Evolutionary conservation across 2,888 invertebrate species (phyloP).

Genomic region (Monopis laevigella): DNA sequence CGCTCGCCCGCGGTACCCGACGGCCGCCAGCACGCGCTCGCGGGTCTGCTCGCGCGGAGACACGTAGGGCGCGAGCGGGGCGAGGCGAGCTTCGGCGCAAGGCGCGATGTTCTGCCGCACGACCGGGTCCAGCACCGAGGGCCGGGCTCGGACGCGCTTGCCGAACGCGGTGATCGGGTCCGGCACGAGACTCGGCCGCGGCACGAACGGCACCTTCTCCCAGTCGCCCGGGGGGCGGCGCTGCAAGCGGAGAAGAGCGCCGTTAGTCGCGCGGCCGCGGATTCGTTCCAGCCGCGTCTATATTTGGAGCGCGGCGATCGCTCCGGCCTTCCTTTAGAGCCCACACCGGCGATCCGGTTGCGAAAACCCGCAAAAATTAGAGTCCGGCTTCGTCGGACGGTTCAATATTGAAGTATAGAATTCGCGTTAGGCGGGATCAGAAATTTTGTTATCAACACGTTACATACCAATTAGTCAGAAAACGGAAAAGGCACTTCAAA

Average conservation of each 20-base stretch:
- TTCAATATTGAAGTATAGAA: conserved; percentile 3
- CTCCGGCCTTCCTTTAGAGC: too few species aligned
- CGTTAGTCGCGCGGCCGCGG: conserved; percentile 45
- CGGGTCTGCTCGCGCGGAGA: conserved; percentile 74
- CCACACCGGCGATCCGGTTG: conserved; percentile 53
- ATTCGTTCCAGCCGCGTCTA: conserved; percentile 61
- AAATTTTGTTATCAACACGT: conserved; percentile 5
- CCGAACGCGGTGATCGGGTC: conserved; percentile 89
- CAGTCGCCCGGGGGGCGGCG: conserved; percentile 80
- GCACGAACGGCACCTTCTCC: conserved; percentile 89
- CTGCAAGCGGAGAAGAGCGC: conserved; percentile 72
- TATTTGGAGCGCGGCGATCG: conserved; percentile 61
- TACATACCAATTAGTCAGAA: conserved; percentile 6
- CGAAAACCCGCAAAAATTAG: conserved; percentile 28
- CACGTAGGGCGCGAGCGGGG: conserved; percentile 73
- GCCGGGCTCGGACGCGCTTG: conserved; percentile 62
- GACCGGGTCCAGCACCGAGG: conserved; percentile 60
- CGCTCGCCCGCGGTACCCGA: conserved; percentile 67
- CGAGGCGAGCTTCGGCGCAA: conserved; percentile 64
- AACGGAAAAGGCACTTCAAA: conserved; percentile 4
- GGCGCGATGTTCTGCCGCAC: conserved; percentile 72
- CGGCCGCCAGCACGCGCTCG: conserved; percentile 67
- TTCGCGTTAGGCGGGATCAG: background rate
- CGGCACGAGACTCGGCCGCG: conserved; percentile 84
- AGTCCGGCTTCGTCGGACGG: background rate